phyloP scores from a whole-genome alignment of 2,113 vertebrate genomes.

The Hemiscyllium ocellatum region DNA sequence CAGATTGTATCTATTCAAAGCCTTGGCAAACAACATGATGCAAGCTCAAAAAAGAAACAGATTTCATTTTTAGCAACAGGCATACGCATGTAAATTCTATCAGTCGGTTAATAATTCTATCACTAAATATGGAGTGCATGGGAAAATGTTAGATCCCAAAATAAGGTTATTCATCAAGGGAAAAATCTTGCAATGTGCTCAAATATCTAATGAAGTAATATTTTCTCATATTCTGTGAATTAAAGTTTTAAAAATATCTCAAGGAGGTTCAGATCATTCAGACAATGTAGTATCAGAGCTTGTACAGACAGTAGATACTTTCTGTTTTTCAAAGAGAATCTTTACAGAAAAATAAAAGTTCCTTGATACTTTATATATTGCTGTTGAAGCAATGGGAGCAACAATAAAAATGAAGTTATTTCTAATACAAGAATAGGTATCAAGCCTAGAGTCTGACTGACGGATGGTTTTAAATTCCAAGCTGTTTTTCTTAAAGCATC shows the following conservation, averaged over 20 bases:
- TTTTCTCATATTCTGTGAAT: not conserved
- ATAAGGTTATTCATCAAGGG: conserved; percentile 41
- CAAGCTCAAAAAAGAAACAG: conserved; percentile 29
- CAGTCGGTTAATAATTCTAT: conserved; percentile 53
- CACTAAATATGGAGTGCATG: conserved; percentile 45
- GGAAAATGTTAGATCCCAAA: conserved; percentile 43
- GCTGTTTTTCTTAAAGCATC: not conserved
- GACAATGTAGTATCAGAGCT: not conserved
- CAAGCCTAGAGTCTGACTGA: not conserved
- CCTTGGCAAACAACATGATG: not conserved
- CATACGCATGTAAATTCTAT: conserved; percentile 49
- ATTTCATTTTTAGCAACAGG: conserved; percentile 46
- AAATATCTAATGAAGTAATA: not conserved
- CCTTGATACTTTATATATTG: not conserved
- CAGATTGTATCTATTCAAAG: not conserved
- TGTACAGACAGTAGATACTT: not conserved
- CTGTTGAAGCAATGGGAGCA: not conserved
- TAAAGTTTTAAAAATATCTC: not conserved
- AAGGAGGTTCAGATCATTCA: not conserved
- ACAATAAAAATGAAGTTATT: not conserved
- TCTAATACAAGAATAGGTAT: not conserved
- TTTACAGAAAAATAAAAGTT: not conserved
- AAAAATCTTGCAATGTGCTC: conserved; percentile 1
- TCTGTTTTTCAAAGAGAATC: not conserved
- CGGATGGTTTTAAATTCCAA: not conserved